Evolutionary conservation across 2,797 vertebrate species (phyloP), one percentile per base, ranked within the genome.

Genomic region (Pangasius sanitwongsei): DNA sequence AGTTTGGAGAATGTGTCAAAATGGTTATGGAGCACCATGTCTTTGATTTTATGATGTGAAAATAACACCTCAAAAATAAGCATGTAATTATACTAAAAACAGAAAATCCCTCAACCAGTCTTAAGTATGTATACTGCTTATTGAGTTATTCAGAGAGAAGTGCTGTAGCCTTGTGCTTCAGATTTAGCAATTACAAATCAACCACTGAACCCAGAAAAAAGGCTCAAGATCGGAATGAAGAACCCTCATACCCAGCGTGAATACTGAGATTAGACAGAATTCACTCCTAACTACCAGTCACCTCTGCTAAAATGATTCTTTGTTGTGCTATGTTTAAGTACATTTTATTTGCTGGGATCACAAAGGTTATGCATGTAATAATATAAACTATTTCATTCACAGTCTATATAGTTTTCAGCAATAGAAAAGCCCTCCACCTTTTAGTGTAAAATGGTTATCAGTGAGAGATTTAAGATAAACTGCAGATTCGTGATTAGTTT

Each of bases 351-450:
- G 13, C 41, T 65, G 28, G 82, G 61, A 67, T 67, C 57, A 44
- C 48, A n/a, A 16, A n/a, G 59, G 25, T 63, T 61, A 65, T 9
- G 55, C 34, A 20, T 83, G 1, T 67, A 48, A 78, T 34, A 28
- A 77, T 57, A 31, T 57, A 12, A 55, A 78, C 1, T 67, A 61
- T 41, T 65, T 63, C 12, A 81, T 90, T 87, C 86, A 90, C 86
- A 90, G 86, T 85, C 55, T 87, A 57, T 44, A 87, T 61, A 85
- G 81, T 80, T 70, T 41, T 89, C 61, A 70, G 89, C 72, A 86
- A 69, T n/a, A 81, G 77, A 90, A 90, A 90, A 88, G 63, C 89
- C 89, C 89, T 82, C 89, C 89, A 90, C 87, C 67, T 11, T 37
- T 57, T 78, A 59, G 72, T 31, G 25, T 48, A 65, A 65, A 65